A percentile compares a stretch with the other conserved stretches of the same genome.
Evolutionary conservation across 2,797 vertebrate genomes (phyloP).

Genomic region (Syngnathus acus): DNA sequence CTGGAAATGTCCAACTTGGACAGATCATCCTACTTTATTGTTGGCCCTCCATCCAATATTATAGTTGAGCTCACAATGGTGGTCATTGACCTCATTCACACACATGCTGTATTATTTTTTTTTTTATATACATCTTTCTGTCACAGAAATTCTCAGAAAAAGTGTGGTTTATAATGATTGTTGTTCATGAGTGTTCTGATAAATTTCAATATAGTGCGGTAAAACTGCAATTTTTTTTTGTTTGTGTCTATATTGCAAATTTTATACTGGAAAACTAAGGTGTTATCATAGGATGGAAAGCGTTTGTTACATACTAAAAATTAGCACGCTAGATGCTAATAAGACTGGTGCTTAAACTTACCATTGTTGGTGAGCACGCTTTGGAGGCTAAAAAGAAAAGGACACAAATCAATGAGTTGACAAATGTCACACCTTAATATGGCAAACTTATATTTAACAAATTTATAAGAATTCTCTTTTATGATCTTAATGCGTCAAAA

Average conservation of each 20-base stretch:
- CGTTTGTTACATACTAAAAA: background rate
- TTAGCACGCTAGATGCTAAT: background rate
- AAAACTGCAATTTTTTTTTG: too few relatives aligned
- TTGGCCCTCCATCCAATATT: background rate
- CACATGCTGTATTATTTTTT: background rate
- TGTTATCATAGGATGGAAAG: background rate
- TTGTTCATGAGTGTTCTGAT: too few relatives aligned
- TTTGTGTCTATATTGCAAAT: background rate
- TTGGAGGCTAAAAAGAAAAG: slow-evolving; percentile 36
- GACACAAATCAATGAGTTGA: background rate
- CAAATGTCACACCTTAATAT: background rate
- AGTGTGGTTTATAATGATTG: too few relatives aligned
- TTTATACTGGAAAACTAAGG: background rate
- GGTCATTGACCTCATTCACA: background rate
- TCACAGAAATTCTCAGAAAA: too few relatives aligned
- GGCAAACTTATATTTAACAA: background rate
- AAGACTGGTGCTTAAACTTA: slow-evolving; percentile 35
- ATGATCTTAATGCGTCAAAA: background rate
- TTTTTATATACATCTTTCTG: background rate
- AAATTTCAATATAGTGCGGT: too few relatives aligned
- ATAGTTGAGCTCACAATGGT: background rate
- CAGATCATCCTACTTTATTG: too few relatives aligned
- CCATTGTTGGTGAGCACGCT: slow-evolving; percentile 39
- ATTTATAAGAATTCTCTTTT: background rate
- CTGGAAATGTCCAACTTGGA: too few relatives aligned